Conservation (phyloP, 2,888 invertebrate species). For the Corythucha ciliata region DNA sequence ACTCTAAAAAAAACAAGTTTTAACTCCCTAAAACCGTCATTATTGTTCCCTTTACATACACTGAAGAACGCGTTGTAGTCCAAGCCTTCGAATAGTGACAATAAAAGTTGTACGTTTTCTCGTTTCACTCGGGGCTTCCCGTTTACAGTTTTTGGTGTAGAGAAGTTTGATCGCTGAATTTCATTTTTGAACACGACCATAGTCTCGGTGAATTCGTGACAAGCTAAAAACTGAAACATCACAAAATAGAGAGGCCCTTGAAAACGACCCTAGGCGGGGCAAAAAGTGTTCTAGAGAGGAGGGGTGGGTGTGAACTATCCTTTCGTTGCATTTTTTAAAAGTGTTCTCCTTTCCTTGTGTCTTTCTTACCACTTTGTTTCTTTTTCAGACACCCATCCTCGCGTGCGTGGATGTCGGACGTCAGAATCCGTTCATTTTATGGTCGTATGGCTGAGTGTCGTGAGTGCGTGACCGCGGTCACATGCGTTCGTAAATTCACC, state of each 20-base stretch:
- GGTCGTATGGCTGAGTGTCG: too few species aligned
- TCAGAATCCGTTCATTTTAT: too few species aligned
- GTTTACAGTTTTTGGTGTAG: slow-evolving; percentile 23
- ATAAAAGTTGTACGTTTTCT: slow-evolving; percentile 29
- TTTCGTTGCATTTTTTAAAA: too few species aligned
- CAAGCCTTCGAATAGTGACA: slow-evolving; percentile 33
- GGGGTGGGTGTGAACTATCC: too few species aligned
- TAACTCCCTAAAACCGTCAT: neutral
- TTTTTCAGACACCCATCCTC: too few species aligned
- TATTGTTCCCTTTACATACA: slow-evolving; percentile 27
- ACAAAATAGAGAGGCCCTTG: neutral
- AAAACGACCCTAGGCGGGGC: too few species aligned
- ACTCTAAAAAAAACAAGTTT: slow-evolving; percentile 34
- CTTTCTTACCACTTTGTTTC: too few species aligned
- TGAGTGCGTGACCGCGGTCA: too few species aligned
- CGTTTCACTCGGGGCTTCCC: slow-evolving; percentile 28
- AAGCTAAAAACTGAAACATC: slow-evolving; percentile 36
- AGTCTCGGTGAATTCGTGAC: slow-evolving; percentile 37
- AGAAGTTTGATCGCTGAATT: slow-evolving; percentile 10
- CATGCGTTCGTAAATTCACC: too few species aligned
- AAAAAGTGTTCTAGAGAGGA: too few species aligned
- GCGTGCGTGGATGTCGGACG: too few species aligned
- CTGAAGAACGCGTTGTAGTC: slow-evolving; percentile 38
- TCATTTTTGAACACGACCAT: slow-evolving; percentile 34
- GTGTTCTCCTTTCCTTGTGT: too few species aligned